Evolutionary conservation across 2,113 vertebrate species (phyloP), one percentile per base, ranked within the genome.

Genomic region (Malurus cyaneus): DNA sequence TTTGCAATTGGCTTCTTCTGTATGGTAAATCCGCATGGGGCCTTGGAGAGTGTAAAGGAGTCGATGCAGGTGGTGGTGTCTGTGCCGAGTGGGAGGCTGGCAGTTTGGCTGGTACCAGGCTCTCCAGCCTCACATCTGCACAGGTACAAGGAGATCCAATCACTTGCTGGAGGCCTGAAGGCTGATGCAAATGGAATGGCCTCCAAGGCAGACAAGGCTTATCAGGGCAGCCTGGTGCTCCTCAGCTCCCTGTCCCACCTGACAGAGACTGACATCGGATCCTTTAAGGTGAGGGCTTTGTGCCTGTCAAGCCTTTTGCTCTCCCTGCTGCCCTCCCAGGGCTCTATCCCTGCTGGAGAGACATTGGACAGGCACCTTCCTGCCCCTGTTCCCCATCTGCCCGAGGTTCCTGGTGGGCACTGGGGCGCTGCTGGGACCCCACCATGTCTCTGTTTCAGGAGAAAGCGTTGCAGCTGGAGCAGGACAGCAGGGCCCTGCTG

Each of bases 61-160:
- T 41, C 18, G 8, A 7, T 28, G 71, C 4, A n/a, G 71, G 32
- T 92, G 41, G 28, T 10, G 25, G 47, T 18, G 3, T 29, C 36
- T n/a, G 7, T 47, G 53, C 66, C 67, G 71, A 24, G 4, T 42
- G 49, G 17, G 26, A 47, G n/a, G 6, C 36, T 85, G 70, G 42
- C 25, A 34, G 14, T 62, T 59, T 42, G 74, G 53, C 36, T 66
- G 46, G 54, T 34, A 41, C 29, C 1, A 2, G 53, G 69, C 11
- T 80, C 39, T 86, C 60, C 61, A 77, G 1, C 25, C 16, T 86
- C 4, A 1, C 9, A 8, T 66, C 47, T 13, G 1, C 42, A 17
- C 94, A 98, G 98, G 77, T 94, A 98, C 0, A 52, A 97, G 80
- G 96, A 97, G 28, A 80, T 96, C 56, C 97, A 97, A 52, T 84